A percentile compares a stretch with the other conserved stretches of the same genome.
phyloP scores from a whole-genome alignment of 1,140 invertebrate genomes.

The Drosophila funebris region DNA sequence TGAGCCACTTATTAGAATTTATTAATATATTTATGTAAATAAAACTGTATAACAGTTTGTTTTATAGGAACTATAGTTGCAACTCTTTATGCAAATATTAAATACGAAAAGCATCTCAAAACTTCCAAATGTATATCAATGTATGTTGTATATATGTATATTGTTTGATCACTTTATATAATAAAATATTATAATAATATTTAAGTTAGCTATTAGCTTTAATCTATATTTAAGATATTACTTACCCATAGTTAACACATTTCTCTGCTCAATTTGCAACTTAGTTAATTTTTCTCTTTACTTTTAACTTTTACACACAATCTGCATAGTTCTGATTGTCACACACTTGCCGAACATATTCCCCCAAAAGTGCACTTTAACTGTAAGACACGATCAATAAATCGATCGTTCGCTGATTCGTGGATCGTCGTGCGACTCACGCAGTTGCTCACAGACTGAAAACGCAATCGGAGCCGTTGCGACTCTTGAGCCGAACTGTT shows the following conservation, averaged over 20 bases:
- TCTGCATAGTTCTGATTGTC: background rate
- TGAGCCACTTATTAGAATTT: constrained; percentile 12
- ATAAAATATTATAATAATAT: background rate
- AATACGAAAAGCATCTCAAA: too few species aligned
- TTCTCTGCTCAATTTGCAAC: background rate
- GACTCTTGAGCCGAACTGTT: constrained; percentile 46
- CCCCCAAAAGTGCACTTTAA: constrained; percentile 13
- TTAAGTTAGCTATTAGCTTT: background rate
- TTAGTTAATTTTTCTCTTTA: background rate
- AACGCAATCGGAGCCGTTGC: constrained; percentile 28
- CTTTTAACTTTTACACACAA: background rate
- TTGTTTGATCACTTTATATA: background rate
- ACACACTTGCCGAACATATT: constrained; percentile 50
- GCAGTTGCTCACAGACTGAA: constrained; percentile 76
- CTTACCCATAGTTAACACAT: background rate
- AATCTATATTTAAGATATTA: background rate
- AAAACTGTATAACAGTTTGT: background rate
- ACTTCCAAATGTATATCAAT: too few species aligned
- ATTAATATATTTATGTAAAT: background rate
- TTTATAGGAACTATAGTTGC: too few species aligned
- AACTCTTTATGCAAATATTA: too few species aligned
- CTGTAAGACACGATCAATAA: constrained; percentile 14
- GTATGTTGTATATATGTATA: too few species aligned
- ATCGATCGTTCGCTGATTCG: constrained; percentile 49
- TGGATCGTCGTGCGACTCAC: constrained; percentile 69